Evolutionary conservation across 2,113 vertebrate genomes (phyloP).

Genomic region (Odontophorus gujanensis): DNA sequence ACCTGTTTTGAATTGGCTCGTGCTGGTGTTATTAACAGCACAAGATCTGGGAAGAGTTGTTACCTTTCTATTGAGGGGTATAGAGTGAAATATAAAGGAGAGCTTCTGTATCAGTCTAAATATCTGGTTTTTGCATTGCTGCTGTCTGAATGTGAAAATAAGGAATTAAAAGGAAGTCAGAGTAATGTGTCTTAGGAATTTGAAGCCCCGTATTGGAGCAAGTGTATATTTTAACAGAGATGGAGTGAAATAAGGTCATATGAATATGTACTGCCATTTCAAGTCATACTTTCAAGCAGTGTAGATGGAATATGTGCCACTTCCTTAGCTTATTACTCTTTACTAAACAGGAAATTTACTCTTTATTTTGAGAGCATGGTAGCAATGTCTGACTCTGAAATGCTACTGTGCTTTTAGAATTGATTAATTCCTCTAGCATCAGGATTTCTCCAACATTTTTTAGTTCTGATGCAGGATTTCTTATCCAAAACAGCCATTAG

Average conservation of each 20-base stretch:
- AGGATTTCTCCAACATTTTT: not conserved
- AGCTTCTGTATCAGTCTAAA: not conserved
- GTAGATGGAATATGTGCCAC: not conserved
- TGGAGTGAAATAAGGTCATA: not conserved
- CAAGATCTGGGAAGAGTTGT: not conserved
- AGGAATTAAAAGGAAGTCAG: not conserved
- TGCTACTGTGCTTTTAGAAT: not conserved
- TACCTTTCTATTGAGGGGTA: fast-evolving
- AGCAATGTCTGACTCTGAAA: not conserved
- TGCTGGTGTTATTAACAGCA: not conserved
- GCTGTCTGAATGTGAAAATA: not conserved
- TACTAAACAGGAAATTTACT: not conserved
- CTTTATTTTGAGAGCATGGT: not conserved
- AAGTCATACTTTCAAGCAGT: not conserved
- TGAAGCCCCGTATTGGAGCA: not conserved
- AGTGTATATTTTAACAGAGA: not conserved
- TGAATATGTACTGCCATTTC: fast-evolving
- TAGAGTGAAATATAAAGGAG: not conserved
- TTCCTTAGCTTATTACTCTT: not conserved
- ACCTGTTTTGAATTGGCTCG: not conserved
- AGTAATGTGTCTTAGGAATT: not conserved
- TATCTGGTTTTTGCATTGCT: not conserved
- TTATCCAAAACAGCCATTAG: not conserved
- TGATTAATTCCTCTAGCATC: not conserved
- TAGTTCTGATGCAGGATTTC: not conserved